Evolutionary conservation across 2,888 invertebrate species (phyloP).

Genomic region (Phragmatobia fuliginosa): DNA sequence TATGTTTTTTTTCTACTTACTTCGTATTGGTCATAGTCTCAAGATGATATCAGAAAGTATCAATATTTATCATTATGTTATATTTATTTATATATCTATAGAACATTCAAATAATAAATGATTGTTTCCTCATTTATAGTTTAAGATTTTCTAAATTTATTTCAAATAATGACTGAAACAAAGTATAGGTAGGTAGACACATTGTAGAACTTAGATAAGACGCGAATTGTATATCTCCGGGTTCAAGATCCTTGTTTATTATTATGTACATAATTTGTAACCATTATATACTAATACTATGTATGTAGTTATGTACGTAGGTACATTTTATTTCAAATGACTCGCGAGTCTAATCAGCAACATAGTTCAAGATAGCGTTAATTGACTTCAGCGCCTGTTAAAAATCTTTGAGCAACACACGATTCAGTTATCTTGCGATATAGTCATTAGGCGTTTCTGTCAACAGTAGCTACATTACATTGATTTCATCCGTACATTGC

Average conservation of each 20-base stretch:
- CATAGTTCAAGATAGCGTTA: not conserved
- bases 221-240: not conserved
- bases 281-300: too few species aligned
- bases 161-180: too few species aligned
- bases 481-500: not conserved
- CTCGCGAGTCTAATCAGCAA: not conserved
- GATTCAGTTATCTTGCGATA: conserved; percentile 1
- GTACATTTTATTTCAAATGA: not conserved
- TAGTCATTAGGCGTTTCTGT: conserved; percentile 27
- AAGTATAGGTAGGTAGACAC: too few species aligned
- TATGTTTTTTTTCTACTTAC: not conserved
- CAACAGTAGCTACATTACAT: too few species aligned
- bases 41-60: not conserved
- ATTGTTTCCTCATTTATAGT: not conserved
- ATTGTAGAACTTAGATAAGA: not conserved
- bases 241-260: not conserved
- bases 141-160: too few species aligned
- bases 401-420: conserved; percentile 25
- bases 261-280: too few species aligned
- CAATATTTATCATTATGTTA: not conserved
- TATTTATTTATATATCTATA: not conserved
- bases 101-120: not conserved
- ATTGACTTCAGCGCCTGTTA: conserved; percentile 25
- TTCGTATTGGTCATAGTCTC: not conserved
- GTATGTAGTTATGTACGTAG: not conserved